Conservation (phyloP, 2,888 invertebrate genomes). For the Bimastos eiseni region DNA sequence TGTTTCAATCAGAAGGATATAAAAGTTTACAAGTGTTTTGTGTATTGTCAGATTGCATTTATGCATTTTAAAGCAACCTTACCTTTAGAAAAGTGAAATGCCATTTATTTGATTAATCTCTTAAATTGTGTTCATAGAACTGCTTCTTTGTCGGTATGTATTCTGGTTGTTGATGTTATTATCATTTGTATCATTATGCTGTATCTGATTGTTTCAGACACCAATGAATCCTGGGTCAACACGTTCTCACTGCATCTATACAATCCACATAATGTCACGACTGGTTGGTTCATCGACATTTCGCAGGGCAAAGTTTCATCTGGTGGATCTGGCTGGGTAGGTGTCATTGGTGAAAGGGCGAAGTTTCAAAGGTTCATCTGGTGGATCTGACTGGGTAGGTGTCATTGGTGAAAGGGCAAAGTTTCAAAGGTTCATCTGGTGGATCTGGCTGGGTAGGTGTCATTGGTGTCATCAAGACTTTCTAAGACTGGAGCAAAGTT, state of each 20-base stretch:
- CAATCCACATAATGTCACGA: constrained; percentile 59
- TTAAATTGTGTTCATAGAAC: not conserved
- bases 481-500: too few species aligned
- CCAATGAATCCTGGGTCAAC: constrained; percentile 64
- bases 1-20: too few species aligned
- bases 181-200: not conserved
- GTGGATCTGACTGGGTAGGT: too few species aligned
- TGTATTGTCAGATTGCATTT: too few species aligned
- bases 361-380: too few species aligned
- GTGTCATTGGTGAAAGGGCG: constrained; percentile 24
- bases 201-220: constrained; percentile 51
- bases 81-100: too few species aligned
- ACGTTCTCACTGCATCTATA: constrained; percentile 63
- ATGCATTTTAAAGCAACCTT: too few species aligned
- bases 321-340: constrained; percentile 63
- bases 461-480: too few species aligned
- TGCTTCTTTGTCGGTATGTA: not conserved
- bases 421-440: too few species aligned
- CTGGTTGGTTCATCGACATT: constrained; percentile 60
- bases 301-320: constrained; percentile 60
- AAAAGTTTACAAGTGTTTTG: too few species aligned
- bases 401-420: too few species aligned
- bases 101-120: not conserved
- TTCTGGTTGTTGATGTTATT: not conserved
- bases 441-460: too few species aligned